phyloP scores from a whole-genome alignment of 1,140 invertebrate species.

The Ceratina calcarata region DNA sequence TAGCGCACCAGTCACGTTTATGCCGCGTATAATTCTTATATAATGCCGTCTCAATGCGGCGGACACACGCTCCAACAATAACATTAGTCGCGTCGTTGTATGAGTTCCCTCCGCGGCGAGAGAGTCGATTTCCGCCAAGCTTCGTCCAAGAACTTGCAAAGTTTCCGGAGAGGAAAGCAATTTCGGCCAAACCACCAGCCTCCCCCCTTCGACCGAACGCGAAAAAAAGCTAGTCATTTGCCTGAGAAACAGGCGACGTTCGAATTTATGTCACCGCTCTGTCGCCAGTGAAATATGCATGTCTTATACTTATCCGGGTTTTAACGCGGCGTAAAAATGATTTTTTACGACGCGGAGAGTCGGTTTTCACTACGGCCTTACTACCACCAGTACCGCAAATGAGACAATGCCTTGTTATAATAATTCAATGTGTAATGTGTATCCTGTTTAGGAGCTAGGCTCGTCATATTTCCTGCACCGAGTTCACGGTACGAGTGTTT shows the following conservation, averaged over 20 bases:
- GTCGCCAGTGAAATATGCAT: background rate
- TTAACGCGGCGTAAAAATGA: background rate
- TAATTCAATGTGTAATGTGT: background rate
- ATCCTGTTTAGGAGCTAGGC: background rate
- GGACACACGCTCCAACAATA: background rate
- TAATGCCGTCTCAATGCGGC: background rate
- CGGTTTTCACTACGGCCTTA: too few relatives aligned
- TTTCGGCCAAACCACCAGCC: too few relatives aligned
- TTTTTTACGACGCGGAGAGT: too few relatives aligned
- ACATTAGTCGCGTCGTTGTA: conserved; percentile 1
- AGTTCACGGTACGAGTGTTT: conserved; percentile 12
- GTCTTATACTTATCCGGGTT: background rate
- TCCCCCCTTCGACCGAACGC: too few relatives aligned
- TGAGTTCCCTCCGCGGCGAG: background rate
- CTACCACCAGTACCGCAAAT: too few relatives aligned
- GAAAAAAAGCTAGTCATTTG: background rate
- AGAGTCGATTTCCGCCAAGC: background rate
- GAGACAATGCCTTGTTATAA: background rate
- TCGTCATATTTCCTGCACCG: conserved; percentile 8
- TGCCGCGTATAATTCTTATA: conserved; percentile 18
- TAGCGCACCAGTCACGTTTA: conserved; percentile 11
- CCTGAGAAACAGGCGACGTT: background rate
- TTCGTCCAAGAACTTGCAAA: background rate
- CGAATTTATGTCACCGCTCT: background rate
- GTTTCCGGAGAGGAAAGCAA: background rate